phyloP scores from a whole-genome alignment of 2,888 invertebrate species.

The Pediacus dermestoides region DNA sequence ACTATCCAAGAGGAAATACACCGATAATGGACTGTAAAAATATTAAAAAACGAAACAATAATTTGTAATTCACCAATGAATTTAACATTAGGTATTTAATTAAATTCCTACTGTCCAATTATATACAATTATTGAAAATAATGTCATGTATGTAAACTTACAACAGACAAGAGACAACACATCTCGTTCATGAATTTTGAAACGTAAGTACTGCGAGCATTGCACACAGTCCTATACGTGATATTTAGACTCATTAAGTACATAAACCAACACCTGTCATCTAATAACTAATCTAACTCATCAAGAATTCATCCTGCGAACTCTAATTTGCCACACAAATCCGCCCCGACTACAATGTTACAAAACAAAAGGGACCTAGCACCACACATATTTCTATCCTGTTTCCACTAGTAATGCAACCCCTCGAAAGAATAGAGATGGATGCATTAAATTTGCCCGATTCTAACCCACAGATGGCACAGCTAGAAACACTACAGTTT shows the following conservation, averaged over 20 bases:
- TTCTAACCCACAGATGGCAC: conserved; percentile 27
- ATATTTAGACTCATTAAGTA: conserved; percentile 23
- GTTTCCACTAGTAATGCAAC: conserved; percentile 2
- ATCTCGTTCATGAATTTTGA: too few relatives aligned
- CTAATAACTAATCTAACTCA: conserved; percentile 44
- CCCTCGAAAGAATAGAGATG: conserved; percentile 6
- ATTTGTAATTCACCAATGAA: too few relatives aligned
- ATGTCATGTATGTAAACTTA: too few relatives aligned
- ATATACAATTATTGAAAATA: too few relatives aligned
- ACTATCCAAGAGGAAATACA: background rate
- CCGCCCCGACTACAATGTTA: conserved; percentile 29
- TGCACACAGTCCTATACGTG: conserved; percentile 1
- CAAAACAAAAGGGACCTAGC: conserved; percentile 23
- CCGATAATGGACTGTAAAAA: too few relatives aligned
- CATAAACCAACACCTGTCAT: conserved; percentile 38
- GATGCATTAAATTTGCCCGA: conserved; percentile 11
- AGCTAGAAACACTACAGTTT: conserved; percentile 22
- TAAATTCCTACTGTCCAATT: too few relatives aligned
- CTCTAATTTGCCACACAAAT: conserved; percentile 46
- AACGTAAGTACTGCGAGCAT: too few relatives aligned
- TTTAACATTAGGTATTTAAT: too few relatives aligned
- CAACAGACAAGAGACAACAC: too few relatives aligned
- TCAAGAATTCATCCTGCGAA: conserved; percentile 45
- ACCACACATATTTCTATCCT: conserved; percentile 9
- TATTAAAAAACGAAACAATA: too few relatives aligned